A percentile compares a stretch with the other conserved stretches of the same genome.
These are phyloP conservation scores for Charanyca ferruginea DNA, from an alignment of 2,888 invertebrate genomes.

Conservation along the genomic window DNA sequence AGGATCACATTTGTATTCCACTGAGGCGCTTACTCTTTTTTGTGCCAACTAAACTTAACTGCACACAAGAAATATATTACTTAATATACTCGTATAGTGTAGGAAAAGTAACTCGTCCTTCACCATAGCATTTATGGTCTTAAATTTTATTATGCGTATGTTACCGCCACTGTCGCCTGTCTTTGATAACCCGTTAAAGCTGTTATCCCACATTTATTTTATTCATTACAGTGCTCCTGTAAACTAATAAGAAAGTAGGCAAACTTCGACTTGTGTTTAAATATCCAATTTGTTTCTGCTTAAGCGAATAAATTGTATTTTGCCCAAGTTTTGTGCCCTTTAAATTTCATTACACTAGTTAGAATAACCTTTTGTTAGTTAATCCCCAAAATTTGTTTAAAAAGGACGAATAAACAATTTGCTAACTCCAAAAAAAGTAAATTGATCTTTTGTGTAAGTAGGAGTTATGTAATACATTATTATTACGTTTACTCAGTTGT, in stretches of 20 bases:
- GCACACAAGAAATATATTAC: conserved; percentile 1
- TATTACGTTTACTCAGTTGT: too few relatives aligned
- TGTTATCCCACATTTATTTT: conserved; percentile 24
- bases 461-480: too few relatives aligned
- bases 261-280: conserved; percentile 25
- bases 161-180: conserved; percentile 1
- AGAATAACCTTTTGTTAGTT: conserved; percentile 32
- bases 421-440: neutral
- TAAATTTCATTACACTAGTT: conserved; percentile 40
- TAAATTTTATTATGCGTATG: conserved; percentile 28
- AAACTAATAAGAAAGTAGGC: conserved; percentile 30
- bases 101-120: conserved; percentile 6
- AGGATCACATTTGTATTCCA: too few relatives aligned
- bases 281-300: conserved; percentile 28
- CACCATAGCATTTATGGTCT: conserved; percentile 5
- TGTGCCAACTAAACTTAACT: conserved; percentile 15
- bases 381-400: conserved; percentile 32
- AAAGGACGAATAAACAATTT: conserved; percentile 14
- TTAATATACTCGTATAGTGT: neutral
- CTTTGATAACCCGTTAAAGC: conserved; percentile 17
- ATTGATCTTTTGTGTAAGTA: conserved; percentile 1
- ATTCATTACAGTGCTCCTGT: conserved; percentile 2
- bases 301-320: conserved; percentile 32
- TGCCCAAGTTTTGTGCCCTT: conserved; percentile 42
- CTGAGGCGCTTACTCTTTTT: neutral